Base-by-base conservation (phyloP, 2,888 invertebrate genomes). In the Therioaphis trifolii region DNA sequence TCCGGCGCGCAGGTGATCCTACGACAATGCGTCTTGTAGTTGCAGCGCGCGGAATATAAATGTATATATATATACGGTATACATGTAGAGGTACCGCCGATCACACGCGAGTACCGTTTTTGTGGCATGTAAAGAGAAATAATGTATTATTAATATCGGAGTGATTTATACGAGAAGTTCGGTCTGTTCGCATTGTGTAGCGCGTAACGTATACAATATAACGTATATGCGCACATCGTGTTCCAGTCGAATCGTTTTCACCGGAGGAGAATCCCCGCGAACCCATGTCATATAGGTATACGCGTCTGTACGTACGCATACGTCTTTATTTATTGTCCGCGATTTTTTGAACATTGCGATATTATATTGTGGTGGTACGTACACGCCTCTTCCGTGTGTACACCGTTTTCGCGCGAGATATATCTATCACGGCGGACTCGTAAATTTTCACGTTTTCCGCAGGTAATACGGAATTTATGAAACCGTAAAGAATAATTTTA, bases 181-280 rank as follows among this genome's bases (percentile, higher is more conserved):
- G 52, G 49, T 52, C 46, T 49, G 46, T 55, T 40, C 55, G 15
- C 24, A 74, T 74, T 74, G 74, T 74, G 55, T n/a, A 15, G 74
- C 55, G 55, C 24, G 74, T 75, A 58, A 75, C 74, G 74, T 15
- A 21, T 58, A 55, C 4, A 40, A 61, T 29, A 29, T 63, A 35
- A 21, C 55, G 52, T 74, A 21, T 35, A 49, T n/a, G 55, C 9
- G 9, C 55, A 9, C 75, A 12, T 68, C 35, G 79, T 58, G 79
- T 69, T 79, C 79, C 69, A 58, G 58, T 58, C 69, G 69, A 71
- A 71, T 69, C 71, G 68, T 69, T 79, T 68, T 29, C 40, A 69
- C 46, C 27, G 46, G 46, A 49, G 76, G 14, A 63, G 63, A 63
- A 76, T 76, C 55, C 55, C 18, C 66, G 49, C n/a, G 11, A 14